phyloP scores from a whole-genome alignment of 2,113 vertebrate genomes.

The Bathybates hornii region DNA sequence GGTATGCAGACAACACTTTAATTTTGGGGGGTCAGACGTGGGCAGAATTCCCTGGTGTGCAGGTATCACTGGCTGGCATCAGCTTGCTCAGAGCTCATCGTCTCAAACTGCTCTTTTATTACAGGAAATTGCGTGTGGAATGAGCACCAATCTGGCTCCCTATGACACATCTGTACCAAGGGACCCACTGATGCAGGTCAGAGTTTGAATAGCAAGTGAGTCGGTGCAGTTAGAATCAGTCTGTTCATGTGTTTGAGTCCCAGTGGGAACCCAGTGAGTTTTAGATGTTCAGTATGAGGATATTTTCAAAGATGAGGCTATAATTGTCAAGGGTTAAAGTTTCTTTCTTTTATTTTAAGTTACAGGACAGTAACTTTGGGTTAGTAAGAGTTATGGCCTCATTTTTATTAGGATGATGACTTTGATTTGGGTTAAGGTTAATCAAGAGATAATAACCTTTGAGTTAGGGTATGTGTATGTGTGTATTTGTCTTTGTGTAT shows the following conservation, averaged over 20 bases:
- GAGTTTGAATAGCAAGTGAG: not conserved
- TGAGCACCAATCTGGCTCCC: constrained; percentile 25
- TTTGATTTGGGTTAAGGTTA: not conserved
- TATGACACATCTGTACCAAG: constrained; percentile 14
- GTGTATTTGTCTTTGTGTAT: constrained; percentile 8
- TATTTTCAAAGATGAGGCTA: not conserved
- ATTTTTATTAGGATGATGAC: not conserved
- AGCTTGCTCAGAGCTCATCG: constrained; percentile 17
- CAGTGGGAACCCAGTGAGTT: constrained; percentile 6
- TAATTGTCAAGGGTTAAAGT: not conserved
- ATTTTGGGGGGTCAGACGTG: not conserved
- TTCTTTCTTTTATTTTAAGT: not conserved
- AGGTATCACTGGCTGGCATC: constrained; percentile 53
- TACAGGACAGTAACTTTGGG: not conserved
- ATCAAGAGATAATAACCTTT: not conserved
- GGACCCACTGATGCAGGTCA: constrained; percentile 30
- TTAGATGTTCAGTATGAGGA: not conserved
- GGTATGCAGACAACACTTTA: not conserved
- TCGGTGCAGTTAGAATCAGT: not conserved
- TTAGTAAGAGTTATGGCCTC: not conserved
- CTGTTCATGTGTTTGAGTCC: not conserved
- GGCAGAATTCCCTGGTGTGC: constrained; percentile 25
- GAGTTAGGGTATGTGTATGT: not conserved
- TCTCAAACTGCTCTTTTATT: constrained; percentile 54
- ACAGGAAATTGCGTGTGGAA: constrained; percentile 58